Conservation (phyloP, 2,797 vertebrate species). For the Triplophysa bombifrons region DNA sequence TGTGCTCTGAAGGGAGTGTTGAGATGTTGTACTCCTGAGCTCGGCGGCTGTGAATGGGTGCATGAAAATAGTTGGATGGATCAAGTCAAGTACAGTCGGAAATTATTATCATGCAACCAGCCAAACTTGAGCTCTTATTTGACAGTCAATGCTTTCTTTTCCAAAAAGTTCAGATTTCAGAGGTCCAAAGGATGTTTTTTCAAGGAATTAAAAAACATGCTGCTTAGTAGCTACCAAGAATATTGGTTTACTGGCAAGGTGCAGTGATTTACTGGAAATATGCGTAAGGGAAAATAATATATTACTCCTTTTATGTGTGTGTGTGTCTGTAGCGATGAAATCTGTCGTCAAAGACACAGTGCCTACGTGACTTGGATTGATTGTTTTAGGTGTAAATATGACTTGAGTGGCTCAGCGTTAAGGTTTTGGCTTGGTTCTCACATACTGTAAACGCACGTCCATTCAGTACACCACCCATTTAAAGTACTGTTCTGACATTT, state of each 20-base stretch:
- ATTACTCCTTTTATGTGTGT: constrained; percentile 20
- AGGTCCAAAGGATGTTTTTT: constrained; percentile 43
- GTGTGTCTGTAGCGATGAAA: constrained; percentile 24
- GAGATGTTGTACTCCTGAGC: constrained; percentile 7
- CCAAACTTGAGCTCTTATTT: constrained; percentile 21
- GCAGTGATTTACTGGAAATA: constrained; percentile 51
- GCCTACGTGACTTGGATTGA: constrained; percentile 32
- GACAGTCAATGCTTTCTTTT: constrained; percentile 20
- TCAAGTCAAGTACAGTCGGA: constrained; percentile 20
- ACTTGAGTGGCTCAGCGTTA: background rate
- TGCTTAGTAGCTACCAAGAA: constrained; percentile 42
- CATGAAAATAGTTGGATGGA: constrained; percentile 21
- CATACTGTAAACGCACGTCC: background rate
- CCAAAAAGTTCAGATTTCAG: constrained; percentile 51
- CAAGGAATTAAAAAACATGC: constrained; percentile 37
- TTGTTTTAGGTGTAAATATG: constrained; percentile 37
- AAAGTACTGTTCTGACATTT: background rate
- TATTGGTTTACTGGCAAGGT: constrained; percentile 52
- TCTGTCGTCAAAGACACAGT: constrained; percentile 29
- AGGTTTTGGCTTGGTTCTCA: constrained; percentile 13
- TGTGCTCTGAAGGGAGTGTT: constrained; percentile 27
- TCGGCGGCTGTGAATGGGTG: constrained; percentile 3
- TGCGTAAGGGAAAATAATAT: constrained; percentile 42
- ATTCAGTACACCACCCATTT: background rate
- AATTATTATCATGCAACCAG: constrained; percentile 19